phyloP scores from a whole-genome alignment of 2,888 invertebrate genomes.

The Ceriagrion tenellum region DNA sequence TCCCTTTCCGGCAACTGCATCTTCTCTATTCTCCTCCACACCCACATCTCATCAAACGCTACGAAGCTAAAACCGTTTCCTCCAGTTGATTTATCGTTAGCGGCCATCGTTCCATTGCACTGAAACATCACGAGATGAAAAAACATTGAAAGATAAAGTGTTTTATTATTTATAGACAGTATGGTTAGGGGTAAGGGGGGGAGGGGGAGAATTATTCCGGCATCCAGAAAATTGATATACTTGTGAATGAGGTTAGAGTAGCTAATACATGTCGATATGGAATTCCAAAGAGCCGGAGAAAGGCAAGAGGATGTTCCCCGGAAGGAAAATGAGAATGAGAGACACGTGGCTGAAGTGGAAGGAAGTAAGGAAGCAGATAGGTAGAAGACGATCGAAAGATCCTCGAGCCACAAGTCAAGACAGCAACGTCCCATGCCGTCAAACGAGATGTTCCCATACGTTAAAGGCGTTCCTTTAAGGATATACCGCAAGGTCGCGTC shows the following conservation, averaged over 20 bases:
- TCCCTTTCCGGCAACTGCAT: too few relatives aligned
- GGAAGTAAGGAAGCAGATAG: not conserved
- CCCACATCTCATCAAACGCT: too few relatives aligned
- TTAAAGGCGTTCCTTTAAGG: not conserved
- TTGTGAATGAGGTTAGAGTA: not conserved
- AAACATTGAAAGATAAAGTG: too few relatives aligned
- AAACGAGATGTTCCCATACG: not conserved
- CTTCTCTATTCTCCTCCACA: too few relatives aligned
- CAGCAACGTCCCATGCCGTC: not conserved
- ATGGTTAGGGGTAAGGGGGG: too few relatives aligned
- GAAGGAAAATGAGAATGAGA: not conserved
- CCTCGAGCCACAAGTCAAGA: not conserved
- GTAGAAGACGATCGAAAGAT: not conserved
- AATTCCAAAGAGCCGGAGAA: not conserved
- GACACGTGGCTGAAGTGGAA: not conserved
- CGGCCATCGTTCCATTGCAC: too few relatives aligned
- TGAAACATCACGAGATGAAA: too few relatives aligned
- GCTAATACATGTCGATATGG: not conserved
- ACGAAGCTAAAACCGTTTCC: too few relatives aligned
- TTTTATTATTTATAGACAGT: too few relatives aligned
- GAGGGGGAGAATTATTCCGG: not conserved
- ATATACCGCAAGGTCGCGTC: conserved; percentile 2
- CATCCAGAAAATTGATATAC: not conserved
- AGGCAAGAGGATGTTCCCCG: not conserved
- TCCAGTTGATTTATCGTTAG: too few relatives aligned